Conservation (phyloP, 2,888 invertebrate species). For the Zaprionus lineosus region DNA sequence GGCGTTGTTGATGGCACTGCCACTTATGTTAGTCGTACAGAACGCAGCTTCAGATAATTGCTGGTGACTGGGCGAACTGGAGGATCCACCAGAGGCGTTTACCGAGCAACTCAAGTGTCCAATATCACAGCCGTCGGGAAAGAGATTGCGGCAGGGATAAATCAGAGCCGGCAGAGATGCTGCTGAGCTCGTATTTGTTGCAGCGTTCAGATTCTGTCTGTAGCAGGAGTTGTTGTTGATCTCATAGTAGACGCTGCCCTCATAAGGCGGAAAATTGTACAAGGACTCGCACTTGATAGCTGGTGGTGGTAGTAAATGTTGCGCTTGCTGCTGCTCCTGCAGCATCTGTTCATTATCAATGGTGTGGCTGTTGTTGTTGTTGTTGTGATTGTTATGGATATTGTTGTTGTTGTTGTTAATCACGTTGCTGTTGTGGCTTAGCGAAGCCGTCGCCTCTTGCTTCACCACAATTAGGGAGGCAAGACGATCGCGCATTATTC, state of each 20-base stretch:
- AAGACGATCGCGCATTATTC: slow-evolving; percentile 83
- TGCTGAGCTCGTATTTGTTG: slow-evolving; percentile 6
- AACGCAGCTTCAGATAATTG: slow-evolving; percentile 1
- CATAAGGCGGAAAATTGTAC: slow-evolving; percentile 31
- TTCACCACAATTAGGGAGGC: slow-evolving; percentile 83
- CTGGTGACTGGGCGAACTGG: slow-evolving; percentile 21
- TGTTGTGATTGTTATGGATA: slow-evolving; percentile 16
- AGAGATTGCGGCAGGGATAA: slow-evolving; percentile 79
- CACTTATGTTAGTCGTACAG: slow-evolving; percentile 18
- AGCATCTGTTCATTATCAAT: slow-evolving; percentile 14
- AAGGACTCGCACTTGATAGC: slow-evolving; percentile 70
- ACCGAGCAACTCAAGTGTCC: slow-evolving; percentile 62
- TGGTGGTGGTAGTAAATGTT: slow-evolving; percentile 17
- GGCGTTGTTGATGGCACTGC: no score
- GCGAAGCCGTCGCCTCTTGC: slow-evolving; percentile 78
- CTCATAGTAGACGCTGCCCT: slow-evolving; percentile 56
- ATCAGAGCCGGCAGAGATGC: slow-evolving; percentile 55
- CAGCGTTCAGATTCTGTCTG: slow-evolving; percentile 62
- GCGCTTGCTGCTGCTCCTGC: slow-evolving; percentile 32
- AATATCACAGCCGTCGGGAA: slow-evolving; percentile 79
- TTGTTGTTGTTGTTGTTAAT: slow-evolving; percentile 36
- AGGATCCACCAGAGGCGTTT: slow-evolving; percentile 17
- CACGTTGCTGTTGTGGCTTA: slow-evolving; percentile 43
- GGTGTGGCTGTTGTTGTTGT: slow-evolving; percentile 22
- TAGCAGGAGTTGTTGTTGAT: slow-evolving; percentile 76